Evolutionary conservation across 2,113 vertebrate species (phyloP).

Genomic region (Lophura nycthemera): DNA sequence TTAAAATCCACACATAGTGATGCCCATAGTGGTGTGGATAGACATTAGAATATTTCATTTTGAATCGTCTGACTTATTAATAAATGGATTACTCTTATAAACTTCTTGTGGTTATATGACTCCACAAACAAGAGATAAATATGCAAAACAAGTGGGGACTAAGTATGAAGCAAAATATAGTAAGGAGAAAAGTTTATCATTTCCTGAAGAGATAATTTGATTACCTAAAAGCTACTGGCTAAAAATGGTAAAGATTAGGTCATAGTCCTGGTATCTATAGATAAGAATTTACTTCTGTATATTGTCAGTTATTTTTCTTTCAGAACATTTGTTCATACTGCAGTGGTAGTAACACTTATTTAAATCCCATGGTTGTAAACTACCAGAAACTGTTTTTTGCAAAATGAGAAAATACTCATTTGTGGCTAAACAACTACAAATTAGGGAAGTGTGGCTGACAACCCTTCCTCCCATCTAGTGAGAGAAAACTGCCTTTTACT

Average conservation of each 20-base stretch:
- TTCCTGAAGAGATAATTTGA: background rate
- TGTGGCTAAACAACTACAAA: background rate
- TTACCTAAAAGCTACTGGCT: background rate
- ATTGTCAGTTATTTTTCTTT: background rate
- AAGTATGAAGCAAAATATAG: background rate
- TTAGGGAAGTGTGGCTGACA: background rate
- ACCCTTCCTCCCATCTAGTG: background rate
- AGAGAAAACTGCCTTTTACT: background rate
- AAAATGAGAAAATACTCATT: background rate
- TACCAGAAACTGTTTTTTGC: background rate
- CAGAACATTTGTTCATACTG: background rate
- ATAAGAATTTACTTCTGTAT: background rate
- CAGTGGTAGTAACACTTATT: background rate
- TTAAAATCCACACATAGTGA: background rate
- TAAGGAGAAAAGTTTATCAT: background rate
- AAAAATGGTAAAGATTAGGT: background rate
- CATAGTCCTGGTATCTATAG: background rate
- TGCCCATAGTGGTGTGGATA: background rate
- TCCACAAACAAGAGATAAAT: background rate
- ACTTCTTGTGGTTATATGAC: background rate
- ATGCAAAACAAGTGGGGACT: background rate
- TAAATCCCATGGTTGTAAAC: background rate
- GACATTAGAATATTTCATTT: background rate
- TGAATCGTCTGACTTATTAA: background rate
- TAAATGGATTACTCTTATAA: background rate